Percentiles rank a stretch among this genome's conserved stretches.
phyloP scores from a whole-genome alignment of 2,113 vertebrate genomes.

The Abramis brama region DNA sequence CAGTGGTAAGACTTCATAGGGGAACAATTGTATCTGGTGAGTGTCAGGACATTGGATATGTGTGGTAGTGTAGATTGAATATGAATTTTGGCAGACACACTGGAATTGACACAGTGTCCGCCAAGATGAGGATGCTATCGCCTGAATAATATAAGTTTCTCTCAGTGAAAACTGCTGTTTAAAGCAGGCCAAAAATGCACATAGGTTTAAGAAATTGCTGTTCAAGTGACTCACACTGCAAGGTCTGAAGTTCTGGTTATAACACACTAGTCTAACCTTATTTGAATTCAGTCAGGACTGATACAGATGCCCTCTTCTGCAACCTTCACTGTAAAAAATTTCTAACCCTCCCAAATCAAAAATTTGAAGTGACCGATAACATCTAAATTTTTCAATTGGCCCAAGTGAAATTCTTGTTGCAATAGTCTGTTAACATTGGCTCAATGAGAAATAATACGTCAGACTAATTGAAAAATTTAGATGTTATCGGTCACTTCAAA shows the following conservation, averaged over 20 bases:
- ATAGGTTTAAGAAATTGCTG: slow-evolving; percentile 32
- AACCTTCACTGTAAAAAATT: too few species aligned
- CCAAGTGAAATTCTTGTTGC: too few species aligned
- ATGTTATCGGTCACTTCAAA: too few species aligned
- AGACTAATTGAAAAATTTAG: too few species aligned
- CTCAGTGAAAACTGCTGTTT: slow-evolving; percentile 33
- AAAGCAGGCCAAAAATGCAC: slow-evolving; percentile 28
- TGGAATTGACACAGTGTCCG: slow-evolving; percentile 10
- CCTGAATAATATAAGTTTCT: slow-evolving; percentile 31
- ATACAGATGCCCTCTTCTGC: background rate
- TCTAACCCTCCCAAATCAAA: too few species aligned
- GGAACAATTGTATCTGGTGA: slow-evolving; percentile 31
- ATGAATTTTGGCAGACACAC: slow-evolving; percentile 29
- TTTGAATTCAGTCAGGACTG: background rate
- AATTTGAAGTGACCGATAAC: too few species aligned
- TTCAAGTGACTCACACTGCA: slow-evolving; percentile 7
- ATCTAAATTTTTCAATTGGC: too few species aligned
- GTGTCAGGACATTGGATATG: slow-evolving; percentile 21
- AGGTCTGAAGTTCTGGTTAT: background rate
- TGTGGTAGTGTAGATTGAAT: slow-evolving; percentile 19
- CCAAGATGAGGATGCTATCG: slow-evolving; percentile 35
- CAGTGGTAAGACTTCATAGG: slow-evolving; percentile 3
- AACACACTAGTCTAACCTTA: background rate
- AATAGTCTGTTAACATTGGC: too few species aligned
- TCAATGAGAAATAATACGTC: too few species aligned